Conservation (phyloP, 2,113 vertebrate species). For the Gila orcuttii region DNA sequence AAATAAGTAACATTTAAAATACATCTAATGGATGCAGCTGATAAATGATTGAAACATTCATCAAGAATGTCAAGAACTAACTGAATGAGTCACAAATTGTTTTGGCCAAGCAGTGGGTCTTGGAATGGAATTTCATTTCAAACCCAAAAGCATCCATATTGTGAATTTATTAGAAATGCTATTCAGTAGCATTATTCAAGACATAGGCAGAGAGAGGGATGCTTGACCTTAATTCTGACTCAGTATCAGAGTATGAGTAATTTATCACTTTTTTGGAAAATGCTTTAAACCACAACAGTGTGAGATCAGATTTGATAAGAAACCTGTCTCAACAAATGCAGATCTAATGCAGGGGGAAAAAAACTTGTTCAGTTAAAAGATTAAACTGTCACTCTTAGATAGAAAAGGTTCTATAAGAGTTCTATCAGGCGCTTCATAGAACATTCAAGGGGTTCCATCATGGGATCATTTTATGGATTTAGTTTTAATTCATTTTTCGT, state of each 20-base stretch:
- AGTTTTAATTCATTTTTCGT: too few species aligned
- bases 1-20: background rate
- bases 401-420: too few species aligned
- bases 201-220: background rate
- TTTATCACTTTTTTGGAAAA: background rate
- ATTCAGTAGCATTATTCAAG: background rate
- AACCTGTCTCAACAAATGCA: too few species aligned
- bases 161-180: background rate
- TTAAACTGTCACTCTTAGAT: background rate
- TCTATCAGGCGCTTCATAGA: too few species aligned
- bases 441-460: too few species aligned
- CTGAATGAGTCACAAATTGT: slow-evolving; percentile 2
- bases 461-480: too few species aligned
- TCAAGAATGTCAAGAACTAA: background rate
- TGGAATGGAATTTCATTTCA: slow-evolving; percentile 13
- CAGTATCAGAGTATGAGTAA: background rate
- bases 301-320: background rate
- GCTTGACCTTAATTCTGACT: background rate
- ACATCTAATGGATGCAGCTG: background rate
- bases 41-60: slow-evolving; percentile 10
- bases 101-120: background rate
- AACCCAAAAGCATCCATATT: background rate
- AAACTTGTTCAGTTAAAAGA: background rate
- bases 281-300: background rate
- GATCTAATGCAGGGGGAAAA: too few species aligned